Base-by-base conservation (phyloP, 2,797 vertebrate genomes). In the Spheniscus humboldti region DNA sequence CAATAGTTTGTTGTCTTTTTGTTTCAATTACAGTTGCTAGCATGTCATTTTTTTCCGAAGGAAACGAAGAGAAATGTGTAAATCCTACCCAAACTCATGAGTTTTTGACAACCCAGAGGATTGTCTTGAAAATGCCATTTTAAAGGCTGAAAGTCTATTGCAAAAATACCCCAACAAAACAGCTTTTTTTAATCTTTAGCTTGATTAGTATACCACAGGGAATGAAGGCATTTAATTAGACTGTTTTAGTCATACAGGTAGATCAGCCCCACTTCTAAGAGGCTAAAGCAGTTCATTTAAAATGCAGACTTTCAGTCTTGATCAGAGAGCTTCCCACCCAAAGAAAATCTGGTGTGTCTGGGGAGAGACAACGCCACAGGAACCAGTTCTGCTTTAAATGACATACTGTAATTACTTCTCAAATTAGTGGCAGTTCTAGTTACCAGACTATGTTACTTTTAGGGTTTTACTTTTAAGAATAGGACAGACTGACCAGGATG, bases 381-480 rank as follows among this genome's bases (percentile, higher is more conserved):
- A 72, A 37, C 57, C 22, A 6, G n/a, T 30, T 87, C 25, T 75
- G 69, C 78, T 59, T 55, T 71, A 47, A 77, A 24, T 2, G 4
- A 3, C 18, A 8, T 1, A 5, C 24, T 1, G 0, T 7, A 37
- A 24, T 10, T 30, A 28, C 68, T 37, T 12, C 3, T 3, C 9
- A 45, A 33, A 10, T 24, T 6, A 39, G 25, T 20, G 24, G 25
- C 6, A 4, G 27, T 35, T 85, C 33, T 27, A 23, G 30, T 23
- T 45, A 33, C 22, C 39, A 31, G 64, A 12, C 13, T 41, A 30
- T 19, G 37, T 37, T 57, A 31, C 24, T 63, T 48, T 39, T 7
- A 15, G 35, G 23, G 7, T 18, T 84, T 66, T 28, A 7, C 24
- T 76, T 23, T 22, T 17, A 28, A 9, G 23, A 12, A 15, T 7